These are phyloP conservation scores for Lepidostoma basale DNA, from an alignment of 1,140 invertebrate genomes.

Conservation along the genomic window DNA sequence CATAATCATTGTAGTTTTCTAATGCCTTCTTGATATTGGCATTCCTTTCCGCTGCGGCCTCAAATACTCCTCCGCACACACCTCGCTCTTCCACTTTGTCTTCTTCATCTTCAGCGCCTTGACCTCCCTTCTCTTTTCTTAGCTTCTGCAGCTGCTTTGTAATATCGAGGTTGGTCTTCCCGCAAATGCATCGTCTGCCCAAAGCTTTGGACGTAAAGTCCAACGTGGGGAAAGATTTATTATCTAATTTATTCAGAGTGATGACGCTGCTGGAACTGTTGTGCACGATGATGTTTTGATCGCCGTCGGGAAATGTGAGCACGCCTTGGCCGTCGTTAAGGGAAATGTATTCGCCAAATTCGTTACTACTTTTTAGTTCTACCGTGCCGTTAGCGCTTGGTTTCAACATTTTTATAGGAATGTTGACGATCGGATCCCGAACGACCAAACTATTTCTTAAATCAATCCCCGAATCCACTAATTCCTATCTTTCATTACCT, in stretches of 20 bases:
- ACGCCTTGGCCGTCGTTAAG: constrained; percentile 17
- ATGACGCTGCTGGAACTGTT: neutral
- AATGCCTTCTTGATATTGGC: constrained; percentile 8
- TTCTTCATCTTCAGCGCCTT: constrained; percentile 3
- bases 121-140: constrained; percentile 19
- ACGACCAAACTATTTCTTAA: constrained; percentile 24
- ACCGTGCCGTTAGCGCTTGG: constrained; percentile 3
- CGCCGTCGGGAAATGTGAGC: constrained; percentile 12
- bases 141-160: neutral
- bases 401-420: constrained; percentile 33
- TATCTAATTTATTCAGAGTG: neutral
- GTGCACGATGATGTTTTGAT: constrained; percentile 9
- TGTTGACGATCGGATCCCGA: constrained; percentile 3
- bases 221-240: neutral
- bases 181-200: constrained; percentile 10
- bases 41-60: neutral
- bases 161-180: constrained; percentile 3
- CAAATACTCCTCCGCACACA: neutral
- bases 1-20: neutral
- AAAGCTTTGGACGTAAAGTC: neutral
- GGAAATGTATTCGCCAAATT: constrained; percentile 12
- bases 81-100: constrained; percentile 23
- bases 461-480: constrained; percentile 19
- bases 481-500: neutral
- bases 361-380: neutral